Evolutionary conservation across 2,113 vertebrate species (phyloP).

Genomic region (Tinamus guttatus): DNA sequence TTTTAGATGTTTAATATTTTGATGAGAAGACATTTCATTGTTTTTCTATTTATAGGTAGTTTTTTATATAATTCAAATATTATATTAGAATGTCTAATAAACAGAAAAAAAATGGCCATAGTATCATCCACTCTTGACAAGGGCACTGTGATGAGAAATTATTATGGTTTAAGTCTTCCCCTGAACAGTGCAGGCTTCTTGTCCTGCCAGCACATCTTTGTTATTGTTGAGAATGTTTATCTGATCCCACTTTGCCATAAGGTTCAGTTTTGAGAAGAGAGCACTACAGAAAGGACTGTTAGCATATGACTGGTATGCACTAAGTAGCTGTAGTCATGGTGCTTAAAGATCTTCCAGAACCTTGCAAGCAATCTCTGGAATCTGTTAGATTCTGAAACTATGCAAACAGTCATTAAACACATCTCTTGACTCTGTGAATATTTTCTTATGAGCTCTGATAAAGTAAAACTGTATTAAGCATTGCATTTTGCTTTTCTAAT

Average conservation of each 20-base stretch:
- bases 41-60: neutral
- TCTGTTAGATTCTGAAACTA: neutral
- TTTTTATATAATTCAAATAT: neutral
- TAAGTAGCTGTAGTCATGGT: neutral
- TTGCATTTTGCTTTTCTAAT: neutral
- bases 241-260: neutral
- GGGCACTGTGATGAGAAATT: neutral
- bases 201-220: neutral
- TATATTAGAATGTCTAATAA: neutral
- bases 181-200: neutral
- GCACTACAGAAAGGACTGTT: neutral
- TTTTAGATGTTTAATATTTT: neutral
- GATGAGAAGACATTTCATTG: neutral
- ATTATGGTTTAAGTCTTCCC: neutral
- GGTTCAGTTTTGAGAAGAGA: neutral
- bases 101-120: neutral
- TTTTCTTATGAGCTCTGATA: neutral
- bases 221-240: neutral
- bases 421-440: neutral
- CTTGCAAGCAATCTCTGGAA: neutral
- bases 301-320: neutral
- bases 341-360: neutral
- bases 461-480: neutral
- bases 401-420: neutral
- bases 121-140: neutral